Base-by-base conservation (phyloP, 2,113 vertebrate genomes). In the Scomber colias region DNA sequence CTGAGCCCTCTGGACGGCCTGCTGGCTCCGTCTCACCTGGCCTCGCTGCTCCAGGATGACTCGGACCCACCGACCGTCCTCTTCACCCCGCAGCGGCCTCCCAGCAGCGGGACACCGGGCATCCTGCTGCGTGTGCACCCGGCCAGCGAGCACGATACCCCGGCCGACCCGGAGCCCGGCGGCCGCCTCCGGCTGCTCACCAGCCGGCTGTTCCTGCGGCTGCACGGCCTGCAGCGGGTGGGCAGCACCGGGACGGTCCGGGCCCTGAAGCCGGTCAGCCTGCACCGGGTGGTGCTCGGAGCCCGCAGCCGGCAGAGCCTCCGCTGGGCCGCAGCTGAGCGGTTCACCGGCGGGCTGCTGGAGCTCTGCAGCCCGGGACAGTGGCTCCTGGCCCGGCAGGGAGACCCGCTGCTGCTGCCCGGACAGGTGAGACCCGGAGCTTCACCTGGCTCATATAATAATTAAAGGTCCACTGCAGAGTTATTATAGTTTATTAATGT, bases 221-320 rank as follows among this genome's bases (percentile, higher is more conserved):
- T 90, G 71, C 90, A 94, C 72, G 81, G 86, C 0, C 54, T 95
- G 12, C 85, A 70, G 66, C 44, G 54, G 13, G 45, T 16, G 5
- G 59, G 69, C 2, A 2, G 27, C 77, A 6, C 44, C 3, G 95
- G 93, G 3, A 79, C 79, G 0, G 70, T 89, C 4, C 88, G 93
- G 21, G 24, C 83, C 0, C 19, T 94, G 62, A 57, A 84, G 49
- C 92, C 91, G 7, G 65, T 95, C 16, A 13, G 24, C 2, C 82
- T 96, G 56, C 73, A 83, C 17, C 72, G 82, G 55, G 82, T 95
- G 63, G 92, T 95, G 13, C 76, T 96, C 17, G 95, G 94, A 11
- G 92, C 92, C 64, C 79, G 94, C 50, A 90, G 87, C 63, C 83
- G 83, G 6, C 86, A 78, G 27, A 88, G 85, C 27, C 90, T 93